Evolutionary conservation across 2,888 invertebrate species (phyloP).

Genomic region (Idaea dimidiata): DNA sequence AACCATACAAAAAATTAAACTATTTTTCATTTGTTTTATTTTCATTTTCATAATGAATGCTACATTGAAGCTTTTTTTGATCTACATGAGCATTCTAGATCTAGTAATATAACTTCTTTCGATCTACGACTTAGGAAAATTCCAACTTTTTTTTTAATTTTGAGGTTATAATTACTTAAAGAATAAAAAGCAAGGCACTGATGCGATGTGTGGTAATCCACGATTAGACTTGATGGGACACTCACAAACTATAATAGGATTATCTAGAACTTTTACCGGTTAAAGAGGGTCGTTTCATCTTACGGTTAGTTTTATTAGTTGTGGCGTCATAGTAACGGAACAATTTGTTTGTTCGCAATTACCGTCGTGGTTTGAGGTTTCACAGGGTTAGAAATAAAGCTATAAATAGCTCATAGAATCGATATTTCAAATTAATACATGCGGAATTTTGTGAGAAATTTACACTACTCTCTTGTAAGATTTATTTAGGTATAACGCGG

Average conservation of each 20-base stretch:
- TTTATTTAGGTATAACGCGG: no score
- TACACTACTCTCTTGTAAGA: no score
- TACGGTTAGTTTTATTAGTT: slow-evolving; percentile 36
- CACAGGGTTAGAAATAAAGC: neutral
- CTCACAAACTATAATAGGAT: slow-evolving; percentile 59
- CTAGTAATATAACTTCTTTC: no score
- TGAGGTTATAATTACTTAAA: no score
- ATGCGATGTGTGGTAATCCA: neutral
- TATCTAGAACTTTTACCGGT: slow-evolving; percentile 58
- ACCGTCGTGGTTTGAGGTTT: slow-evolving; percentile 4
- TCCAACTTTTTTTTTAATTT: no score
- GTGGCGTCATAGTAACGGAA: slow-evolving; percentile 23
- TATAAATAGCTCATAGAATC: neutral
- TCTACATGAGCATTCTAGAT: no score
- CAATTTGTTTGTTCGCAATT: slow-evolving; percentile 16
- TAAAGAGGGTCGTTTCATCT: slow-evolving; percentile 34
- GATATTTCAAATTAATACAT: neutral
- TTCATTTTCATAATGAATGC: no score
- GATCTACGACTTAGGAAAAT: no score
- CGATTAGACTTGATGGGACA: slow-evolving; percentile 46
- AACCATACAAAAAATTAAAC: no score
- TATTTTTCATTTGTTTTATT: no score
- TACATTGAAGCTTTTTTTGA: no score
- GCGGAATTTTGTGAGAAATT: no score
- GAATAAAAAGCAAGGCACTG: neutral